Evolutionary conservation across 2,113 vertebrate species (phyloP).

Genomic region (Panurus biarmicus): DNA sequence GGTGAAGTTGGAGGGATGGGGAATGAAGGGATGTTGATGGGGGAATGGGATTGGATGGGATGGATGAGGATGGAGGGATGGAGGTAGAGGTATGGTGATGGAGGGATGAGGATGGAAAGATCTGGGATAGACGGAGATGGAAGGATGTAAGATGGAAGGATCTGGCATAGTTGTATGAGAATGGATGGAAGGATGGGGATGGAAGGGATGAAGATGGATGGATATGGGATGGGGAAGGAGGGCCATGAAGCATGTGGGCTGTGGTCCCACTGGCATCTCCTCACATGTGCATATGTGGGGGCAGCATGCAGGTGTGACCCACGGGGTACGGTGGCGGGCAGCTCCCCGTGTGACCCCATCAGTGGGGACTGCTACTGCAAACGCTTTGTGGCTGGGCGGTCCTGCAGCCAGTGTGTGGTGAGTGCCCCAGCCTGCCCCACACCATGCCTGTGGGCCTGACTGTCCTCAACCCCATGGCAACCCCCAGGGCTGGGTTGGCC

Average conservation of each 20-base stretch:
- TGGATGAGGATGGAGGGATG: not conserved
- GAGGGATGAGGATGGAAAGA: not conserved
- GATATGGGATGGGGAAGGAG: not conserved
- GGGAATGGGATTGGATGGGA: not conserved
- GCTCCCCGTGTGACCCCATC: slow-evolving; percentile 77
- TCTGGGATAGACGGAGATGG: not conserved
- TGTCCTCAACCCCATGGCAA: not conserved
- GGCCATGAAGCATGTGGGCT: not conserved
- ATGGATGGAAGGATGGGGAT: not conserved
- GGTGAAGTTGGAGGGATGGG: not conserved
- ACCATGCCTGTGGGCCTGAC: not conserved
- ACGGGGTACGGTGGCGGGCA: slow-evolving; percentile 70
- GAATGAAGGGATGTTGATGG: not conserved
- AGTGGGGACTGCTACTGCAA: slow-evolving; percentile 86
- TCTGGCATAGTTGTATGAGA: not conserved
- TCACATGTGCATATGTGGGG: not conserved
- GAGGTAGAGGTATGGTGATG: not conserved
- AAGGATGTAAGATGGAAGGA: not conserved
- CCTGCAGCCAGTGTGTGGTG: slow-evolving; percentile 84
- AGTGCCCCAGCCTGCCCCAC: slow-evolving; percentile 9
- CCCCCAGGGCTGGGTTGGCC: not conserved
- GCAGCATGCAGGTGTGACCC: slow-evolving; percentile 82
- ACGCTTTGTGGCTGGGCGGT: slow-evolving; percentile 78
- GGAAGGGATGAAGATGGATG: not conserved
- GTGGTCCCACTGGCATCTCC: not conserved